Evolutionary conservation across 2,113 vertebrate species (phyloP), one percentile per base, ranked within the genome.

Genomic region (Gadus chalcogrammus): DNA sequence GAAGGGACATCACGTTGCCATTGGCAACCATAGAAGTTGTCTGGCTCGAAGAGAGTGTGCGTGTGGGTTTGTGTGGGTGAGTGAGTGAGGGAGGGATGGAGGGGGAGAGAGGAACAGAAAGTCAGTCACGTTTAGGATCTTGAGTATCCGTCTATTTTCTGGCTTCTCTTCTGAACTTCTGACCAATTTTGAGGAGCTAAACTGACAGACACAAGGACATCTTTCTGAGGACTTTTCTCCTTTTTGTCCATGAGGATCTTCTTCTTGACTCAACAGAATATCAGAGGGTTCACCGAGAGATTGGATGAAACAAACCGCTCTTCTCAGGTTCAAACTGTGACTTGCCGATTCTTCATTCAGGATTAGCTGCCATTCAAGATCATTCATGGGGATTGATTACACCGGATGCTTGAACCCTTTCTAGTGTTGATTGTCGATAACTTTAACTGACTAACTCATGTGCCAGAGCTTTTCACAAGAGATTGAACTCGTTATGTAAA

Each of bases 1-100:
- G 84, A 88, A 82, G 86, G 79, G 82, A 71, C 84, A 78, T 80
- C 82, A 68, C 68, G 84, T 87, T 86, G 81, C 88, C 65, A 75
- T 48, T 64, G 82, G 71, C 24, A 11, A 84, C 84, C 35, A 67
- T 15, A 16, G 64, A 81, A 72, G 73, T 75, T 70, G 75, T 72
- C 60, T 56, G 35, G 59, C 79, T 65, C 71, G 71, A 71, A 67
- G 73, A 74, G 62, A 69, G 24, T 66, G 72, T 70, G 42, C 56
- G 59, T 59, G 67, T 61, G 79, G 18, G 17, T 60, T 24, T 60
- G 65, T 55, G 22, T 27, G 17, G 1, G 64, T 38, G 64, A 5
- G 64, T 20, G 64, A 11, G 42, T 0, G 42, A 9, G 42, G 42
- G 42, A 9, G 42, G 8, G 7, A 9, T 5, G 31, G 31, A 48